Evolutionary conservation across 2,113 vertebrate genomes (phyloP).

Genomic region (Saguinus imperator): DNA sequence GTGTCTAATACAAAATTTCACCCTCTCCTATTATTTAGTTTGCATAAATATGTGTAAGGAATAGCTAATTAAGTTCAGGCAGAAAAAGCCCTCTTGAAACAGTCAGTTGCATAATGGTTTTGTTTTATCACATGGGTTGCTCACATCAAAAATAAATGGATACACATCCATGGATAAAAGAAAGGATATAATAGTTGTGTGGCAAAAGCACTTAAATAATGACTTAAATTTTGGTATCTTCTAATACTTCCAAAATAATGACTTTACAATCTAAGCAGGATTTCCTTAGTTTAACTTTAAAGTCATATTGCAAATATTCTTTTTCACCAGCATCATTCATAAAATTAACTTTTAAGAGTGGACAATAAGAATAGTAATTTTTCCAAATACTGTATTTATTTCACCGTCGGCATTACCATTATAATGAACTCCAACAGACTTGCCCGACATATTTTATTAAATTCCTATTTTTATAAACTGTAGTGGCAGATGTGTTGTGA

Average conservation of each 20-base stretch:
- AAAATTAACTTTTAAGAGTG: not conserved
- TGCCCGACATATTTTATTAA: not conserved
- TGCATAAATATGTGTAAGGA: not conserved
- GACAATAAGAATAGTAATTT: not conserved
- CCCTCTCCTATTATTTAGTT: not conserved
- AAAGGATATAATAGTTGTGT: not conserved
- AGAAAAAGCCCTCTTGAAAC: not conserved
- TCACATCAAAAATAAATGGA: slow-evolving; percentile 8
- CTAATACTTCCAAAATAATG: not conserved
- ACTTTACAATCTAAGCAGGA: not conserved
- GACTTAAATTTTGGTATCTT: not conserved
- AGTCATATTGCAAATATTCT: not conserved
- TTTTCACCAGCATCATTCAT: not conserved
- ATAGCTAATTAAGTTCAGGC: not conserved
- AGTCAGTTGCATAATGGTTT: not conserved
- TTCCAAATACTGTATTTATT: not conserved
- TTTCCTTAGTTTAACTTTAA: not conserved
- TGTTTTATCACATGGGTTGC: not conserved
- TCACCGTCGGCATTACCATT: not conserved
- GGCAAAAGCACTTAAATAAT: not conserved
- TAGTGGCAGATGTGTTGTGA: not conserved
- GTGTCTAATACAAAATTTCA: not conserved
- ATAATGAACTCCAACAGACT: not conserved
- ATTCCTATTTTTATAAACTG: not conserved
- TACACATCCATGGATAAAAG: not conserved